Base-by-base conservation (phyloP, 1,140 invertebrate species). In the Drosophila eugracilis region DNA sequence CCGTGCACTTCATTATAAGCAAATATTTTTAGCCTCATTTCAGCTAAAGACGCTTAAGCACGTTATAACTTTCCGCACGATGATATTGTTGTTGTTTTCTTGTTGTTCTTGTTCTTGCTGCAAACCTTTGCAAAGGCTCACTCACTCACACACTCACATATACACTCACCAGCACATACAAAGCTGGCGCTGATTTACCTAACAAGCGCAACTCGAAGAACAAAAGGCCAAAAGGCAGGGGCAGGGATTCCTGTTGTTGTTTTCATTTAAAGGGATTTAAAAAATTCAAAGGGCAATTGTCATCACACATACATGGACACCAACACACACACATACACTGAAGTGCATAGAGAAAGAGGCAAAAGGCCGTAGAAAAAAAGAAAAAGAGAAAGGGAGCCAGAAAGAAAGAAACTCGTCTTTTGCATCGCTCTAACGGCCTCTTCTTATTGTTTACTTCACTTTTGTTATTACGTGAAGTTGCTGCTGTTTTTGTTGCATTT, bases 261-360 rank as follows among this genome's bases (percentile, higher is more conserved):
- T 86, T 88, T 88, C 84, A 75, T 89, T 88, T 88, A 83, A 88
- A 88, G 75, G 88, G 84, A 88, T 88, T 88, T 88, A 83, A 88
- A 86, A 88, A 88, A 88, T 88, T 78, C 78, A 88, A 88, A 88
- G 83, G 83, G 84, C 83, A 89, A 88, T 88, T 88, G 83, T 88
- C 75, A 72, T 67, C 42, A 55, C 59, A 74, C 70, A 75, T 52
- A 76, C 72, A 76, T n/a, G n/a, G n/a, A n/a, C n/a, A n/a, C n/a
- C n/a, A n/a, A n/a, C 34, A 21, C 19, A 39, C 42, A 50, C 53
- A 55, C 34, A 37, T 21, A 47, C 22, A 44, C 55, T n/a, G n/a
- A 44, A 36, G 36, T 49, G 57, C 28, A 45, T 37, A 28, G 67
- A 36, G 44, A 48, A 41, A 44, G 15, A 50, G 26, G 26, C 34